A percentile compares a stretch with the other conserved stretches of the same genome.
These are phyloP conservation scores for Xenus cinereus DNA, from an alignment of 2,113 vertebrate genomes.

Conservation along the genomic window DNA sequence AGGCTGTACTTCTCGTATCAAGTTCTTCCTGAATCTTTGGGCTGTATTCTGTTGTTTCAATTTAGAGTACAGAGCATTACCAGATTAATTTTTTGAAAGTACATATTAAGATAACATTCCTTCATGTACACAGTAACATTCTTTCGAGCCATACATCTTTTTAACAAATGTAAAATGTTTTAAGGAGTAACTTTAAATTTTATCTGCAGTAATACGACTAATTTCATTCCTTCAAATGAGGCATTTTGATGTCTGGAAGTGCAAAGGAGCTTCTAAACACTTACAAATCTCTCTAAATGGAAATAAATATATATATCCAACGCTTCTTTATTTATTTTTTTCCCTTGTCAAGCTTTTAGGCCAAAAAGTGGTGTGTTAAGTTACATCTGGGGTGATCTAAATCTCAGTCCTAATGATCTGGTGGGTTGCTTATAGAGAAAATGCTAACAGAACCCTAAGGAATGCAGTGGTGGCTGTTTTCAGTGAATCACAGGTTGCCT, in stretches of 20 bases:
- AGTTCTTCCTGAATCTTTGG: background rate
- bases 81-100: background rate
- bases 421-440: background rate
- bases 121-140: background rate
- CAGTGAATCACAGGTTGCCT: background rate
- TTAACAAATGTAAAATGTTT: background rate
- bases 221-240: background rate
- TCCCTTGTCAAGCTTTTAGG: background rate
- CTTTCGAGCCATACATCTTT: background rate
- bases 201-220: background rate
- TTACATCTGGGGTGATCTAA: background rate
- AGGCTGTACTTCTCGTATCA: accelerated
- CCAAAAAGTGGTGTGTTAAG: background rate
- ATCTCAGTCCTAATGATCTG: background rate
- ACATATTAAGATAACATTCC: background rate
- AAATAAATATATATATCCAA: background rate
- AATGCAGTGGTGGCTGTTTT: background rate
- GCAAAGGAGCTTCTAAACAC: background rate
- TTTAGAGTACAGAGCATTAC: background rate
- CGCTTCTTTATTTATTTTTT: background rate
- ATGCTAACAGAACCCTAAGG: background rate
- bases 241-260: background rate
- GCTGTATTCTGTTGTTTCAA: background rate
- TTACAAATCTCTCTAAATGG: background rate
- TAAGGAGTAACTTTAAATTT: background rate